Base-by-base conservation (phyloP, 2,113 vertebrate species). In the Falco punctatus region DNA sequence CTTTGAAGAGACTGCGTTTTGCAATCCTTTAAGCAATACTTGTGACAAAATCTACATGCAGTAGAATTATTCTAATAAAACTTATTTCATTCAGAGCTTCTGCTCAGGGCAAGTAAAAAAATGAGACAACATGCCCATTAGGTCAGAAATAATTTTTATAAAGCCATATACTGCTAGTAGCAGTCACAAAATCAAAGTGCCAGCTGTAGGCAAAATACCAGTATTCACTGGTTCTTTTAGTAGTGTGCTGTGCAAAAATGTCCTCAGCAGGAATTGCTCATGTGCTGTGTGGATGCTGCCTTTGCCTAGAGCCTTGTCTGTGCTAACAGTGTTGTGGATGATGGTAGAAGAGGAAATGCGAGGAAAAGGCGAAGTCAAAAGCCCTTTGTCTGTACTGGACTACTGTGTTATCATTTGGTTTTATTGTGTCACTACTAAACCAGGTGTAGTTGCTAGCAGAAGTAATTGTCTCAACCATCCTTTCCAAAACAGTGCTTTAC, bases 111-210 rank as follows among this genome's bases (percentile, higher is more conserved):
- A 57, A 91, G 73, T 75, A 35, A 71, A 92, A 80, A 92, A 70
- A 46, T 9, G 57, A 87, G 64, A 40, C 61, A 75, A 75, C 61
- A 26, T 84, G 83, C 35, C 65, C 61, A 71, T 87, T 71, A 94
- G 83, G 86, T 94, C 95, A 91, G 67, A 88, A 93, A 71, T 90
- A 55, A 79, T 78, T 87, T 95, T 87, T 91, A 61, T 91, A 80
- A 79, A 87, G 54, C 62, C 32, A 14, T 85, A 65, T 73, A 71
- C 17, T 86, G 46, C 78, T 73, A 46, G n/a, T 54, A 81, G 72
- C 54, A 75, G 81, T 72, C 87, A 93, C 85, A 96, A 83, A 87
- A 88, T 67, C 81, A 28, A 85, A 75, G 62, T 79, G 66, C 65
- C 83, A 79, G 69, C 91, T 95, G 84, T 73, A 92, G 88, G 85